phyloP scores from a whole-genome alignment of 2,113 vertebrate species.

The Chloropsis hardwickii region DNA sequence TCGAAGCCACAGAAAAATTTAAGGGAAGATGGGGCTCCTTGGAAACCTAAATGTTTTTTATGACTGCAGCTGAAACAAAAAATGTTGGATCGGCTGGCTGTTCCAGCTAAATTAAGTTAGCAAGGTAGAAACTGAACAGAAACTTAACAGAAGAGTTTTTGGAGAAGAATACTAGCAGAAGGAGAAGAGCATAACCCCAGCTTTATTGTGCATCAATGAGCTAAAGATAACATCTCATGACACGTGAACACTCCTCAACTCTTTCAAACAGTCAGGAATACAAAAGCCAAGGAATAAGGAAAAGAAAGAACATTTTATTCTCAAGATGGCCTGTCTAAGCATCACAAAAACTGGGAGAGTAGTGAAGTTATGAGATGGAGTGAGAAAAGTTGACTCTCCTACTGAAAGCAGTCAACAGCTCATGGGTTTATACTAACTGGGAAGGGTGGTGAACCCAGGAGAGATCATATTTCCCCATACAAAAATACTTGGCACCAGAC shows the following conservation, averaged over 20 bases:
- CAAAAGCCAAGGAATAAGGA: neutral
- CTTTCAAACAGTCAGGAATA: neutral
- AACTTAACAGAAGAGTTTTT: neutral
- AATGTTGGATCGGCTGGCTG: neutral
- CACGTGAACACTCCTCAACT: neutral
- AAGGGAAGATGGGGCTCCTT: neutral
- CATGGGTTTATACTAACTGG: neutral
- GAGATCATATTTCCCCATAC: neutral
- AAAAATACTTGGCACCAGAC: neutral
- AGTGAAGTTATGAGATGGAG: neutral
- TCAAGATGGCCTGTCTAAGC: neutral
- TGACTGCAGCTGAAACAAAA: neutral
- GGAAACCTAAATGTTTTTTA: neutral
- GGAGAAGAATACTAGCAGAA: neutral
- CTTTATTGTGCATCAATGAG: neutral
- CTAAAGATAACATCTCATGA: neutral
- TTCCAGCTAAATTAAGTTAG: neutral
- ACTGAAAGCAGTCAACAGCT: neutral
- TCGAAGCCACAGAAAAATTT: neutral
- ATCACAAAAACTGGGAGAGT: neutral
- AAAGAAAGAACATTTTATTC: neutral
- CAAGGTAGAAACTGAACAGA: neutral
- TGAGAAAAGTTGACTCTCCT: neutral
- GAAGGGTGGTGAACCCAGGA: neutral
- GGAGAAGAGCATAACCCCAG: fast-evolving